Evolutionary conservation across 1,140 invertebrate genomes (phyloP), one percentile per base, ranked within the genome.

Genomic region (Drosophila pruinosa): DNA sequence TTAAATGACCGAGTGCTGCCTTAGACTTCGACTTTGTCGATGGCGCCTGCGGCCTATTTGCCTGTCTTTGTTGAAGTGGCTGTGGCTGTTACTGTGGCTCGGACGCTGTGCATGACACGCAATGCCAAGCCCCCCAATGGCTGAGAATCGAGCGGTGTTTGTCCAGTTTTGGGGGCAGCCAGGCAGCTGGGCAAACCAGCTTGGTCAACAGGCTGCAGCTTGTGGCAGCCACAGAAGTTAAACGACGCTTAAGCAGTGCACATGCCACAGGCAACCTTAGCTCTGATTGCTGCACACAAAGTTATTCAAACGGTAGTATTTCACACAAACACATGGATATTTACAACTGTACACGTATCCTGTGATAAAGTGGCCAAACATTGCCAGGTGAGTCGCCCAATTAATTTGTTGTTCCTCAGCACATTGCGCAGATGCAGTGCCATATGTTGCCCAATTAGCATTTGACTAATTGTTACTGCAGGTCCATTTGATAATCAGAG

Each of bases 131-230:
- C 76, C 63, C 69, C 67, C 59, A 62, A 68, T 28, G 56, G 36
- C 52, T 47, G 34, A 19, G 22, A 53, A 41, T 26, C 31, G 38
- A 58, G 19, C 22, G 31, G 12, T 54, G 52, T 15, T 41, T 78
- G 74, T 70, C 78, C 70, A 77, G 73, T 82, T 81, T 76, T 68
- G 61, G 54, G 38, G 57, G 74, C 45, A 22, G 54, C 4, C 45
- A 81, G 76, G 73, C 77, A 85, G 80, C 77, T 85, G 26, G 53
- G 5, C 45, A 80, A 86, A 81, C 81, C 77, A 85, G 80, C 77
- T 85, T 73, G 53, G 52, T 47, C 74, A 72, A 57, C 81, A 52
- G 48, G 65, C 80, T 43, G 47, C 75, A 43, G 47, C 34, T 52
- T 52, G 45, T 61, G 67, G 75, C 76, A 80, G 45, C 56, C 69